Evolutionary conservation across 2,113 vertebrate species (phyloP).

Genomic region (Laticauda laticaudata): DNA sequence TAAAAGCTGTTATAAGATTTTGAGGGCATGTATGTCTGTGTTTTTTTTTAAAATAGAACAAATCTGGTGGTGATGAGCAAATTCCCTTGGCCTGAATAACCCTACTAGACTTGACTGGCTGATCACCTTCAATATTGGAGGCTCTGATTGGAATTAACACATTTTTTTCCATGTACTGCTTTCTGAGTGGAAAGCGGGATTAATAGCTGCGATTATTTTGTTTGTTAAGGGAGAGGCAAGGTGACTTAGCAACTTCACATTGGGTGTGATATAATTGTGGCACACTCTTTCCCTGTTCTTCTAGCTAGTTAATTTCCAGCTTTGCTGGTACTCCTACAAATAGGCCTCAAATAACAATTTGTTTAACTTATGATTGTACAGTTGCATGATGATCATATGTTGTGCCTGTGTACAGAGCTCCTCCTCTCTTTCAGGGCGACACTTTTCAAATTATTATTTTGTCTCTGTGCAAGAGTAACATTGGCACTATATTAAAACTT

Average conservation of each 20-base stretch:
- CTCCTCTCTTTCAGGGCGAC: background rate
- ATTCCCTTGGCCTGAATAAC: background rate
- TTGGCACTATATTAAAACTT: background rate
- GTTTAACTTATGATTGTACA: background rate
- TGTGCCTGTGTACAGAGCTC: background rate
- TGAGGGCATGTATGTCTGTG: background rate
- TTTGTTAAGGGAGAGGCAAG: conserved; percentile 17
- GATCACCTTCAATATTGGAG: background rate
- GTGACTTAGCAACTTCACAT: background rate
- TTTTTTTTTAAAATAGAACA: background rate
- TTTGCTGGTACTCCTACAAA: background rate
- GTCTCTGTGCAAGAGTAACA: background rate
- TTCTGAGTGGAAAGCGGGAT: background rate
- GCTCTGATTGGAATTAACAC: no score
- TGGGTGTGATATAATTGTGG: background rate
- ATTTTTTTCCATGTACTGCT: background rate
- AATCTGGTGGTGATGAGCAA: background rate
- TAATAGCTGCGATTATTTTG: background rate
- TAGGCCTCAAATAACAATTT: background rate
- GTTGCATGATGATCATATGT: background rate
- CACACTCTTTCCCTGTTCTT: background rate
- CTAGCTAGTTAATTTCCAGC: background rate
- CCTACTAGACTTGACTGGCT: no score
- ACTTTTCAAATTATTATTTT: background rate
- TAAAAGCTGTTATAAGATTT: background rate